Evolutionary conservation across 2,797 vertebrate species (phyloP).

Genomic region (Caiman crocodilus): DNA sequence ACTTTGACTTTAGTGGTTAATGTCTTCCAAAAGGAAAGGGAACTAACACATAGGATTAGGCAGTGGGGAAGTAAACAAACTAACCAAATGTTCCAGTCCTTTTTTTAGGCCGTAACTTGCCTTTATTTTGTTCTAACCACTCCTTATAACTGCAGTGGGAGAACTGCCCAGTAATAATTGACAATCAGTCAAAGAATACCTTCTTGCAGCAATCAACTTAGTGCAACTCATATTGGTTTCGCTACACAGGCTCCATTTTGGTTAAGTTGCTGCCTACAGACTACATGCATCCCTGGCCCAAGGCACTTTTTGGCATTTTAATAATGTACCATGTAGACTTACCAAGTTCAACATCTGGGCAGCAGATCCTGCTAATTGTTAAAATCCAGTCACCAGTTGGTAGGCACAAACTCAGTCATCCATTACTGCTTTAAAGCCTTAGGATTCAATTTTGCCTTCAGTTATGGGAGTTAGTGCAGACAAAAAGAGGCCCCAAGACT

Average conservation of each 20-base stretch:
- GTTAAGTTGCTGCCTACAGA: slow-evolving; percentile 18
- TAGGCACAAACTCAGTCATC: background rate
- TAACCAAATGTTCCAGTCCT: background rate
- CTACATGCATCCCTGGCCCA: background rate
- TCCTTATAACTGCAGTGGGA: background rate
- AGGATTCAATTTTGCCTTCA: slow-evolving; percentile 57
- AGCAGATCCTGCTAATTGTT: accelerated
- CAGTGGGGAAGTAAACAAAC: background rate
- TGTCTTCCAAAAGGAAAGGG: background rate
- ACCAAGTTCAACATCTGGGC: background rate
- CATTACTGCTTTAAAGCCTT: slow-evolving; percentile 53
- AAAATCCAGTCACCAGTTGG: background rate
- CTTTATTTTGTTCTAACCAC: background rate
- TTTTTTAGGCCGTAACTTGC: background rate
- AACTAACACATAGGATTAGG: background rate
- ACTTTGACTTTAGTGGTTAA: background rate
- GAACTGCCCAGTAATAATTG: background rate
- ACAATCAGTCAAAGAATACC: background rate
- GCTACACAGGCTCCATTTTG: background rate
- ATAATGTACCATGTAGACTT: background rate
- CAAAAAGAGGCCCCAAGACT: slow-evolving; percentile 57
- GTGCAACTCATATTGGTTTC: background rate
- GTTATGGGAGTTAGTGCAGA: slow-evolving; percentile 52
- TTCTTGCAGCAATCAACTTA: accelerated
- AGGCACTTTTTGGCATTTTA: background rate